phyloP scores from a whole-genome alignment of 1,140 invertebrate genomes.

The Aphelinus certus region DNA sequence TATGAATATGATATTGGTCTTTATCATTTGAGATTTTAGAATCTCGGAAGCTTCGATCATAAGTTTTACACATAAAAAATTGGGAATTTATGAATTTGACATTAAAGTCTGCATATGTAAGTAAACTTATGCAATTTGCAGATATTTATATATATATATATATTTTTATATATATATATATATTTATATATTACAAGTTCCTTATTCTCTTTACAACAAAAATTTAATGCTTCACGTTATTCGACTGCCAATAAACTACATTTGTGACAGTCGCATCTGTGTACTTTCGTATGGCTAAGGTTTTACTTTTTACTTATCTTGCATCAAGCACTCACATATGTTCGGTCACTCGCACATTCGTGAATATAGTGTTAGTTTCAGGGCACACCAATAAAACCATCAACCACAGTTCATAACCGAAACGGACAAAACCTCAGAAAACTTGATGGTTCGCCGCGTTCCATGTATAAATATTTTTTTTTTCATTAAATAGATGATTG shows the following conservation, averaged over 20 bases:
- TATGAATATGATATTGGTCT: constrained; percentile 32
- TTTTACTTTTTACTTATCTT: constrained; percentile 26
- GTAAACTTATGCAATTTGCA: constrained; percentile 42
- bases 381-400: constrained; percentile 49
- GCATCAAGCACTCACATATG: constrained; percentile 30
- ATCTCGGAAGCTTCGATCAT: constrained; percentile 32
- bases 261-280: constrained; percentile 35
- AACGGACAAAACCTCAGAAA: constrained; percentile 28
- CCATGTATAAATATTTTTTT: constrained; percentile 59
- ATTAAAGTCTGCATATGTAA: constrained; percentile 19
- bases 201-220: constrained; percentile 29
- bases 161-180: constrained; percentile 31
- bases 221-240: constrained; percentile 31
- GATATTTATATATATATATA: constrained; percentile 31
- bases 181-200: constrained; percentile 44
- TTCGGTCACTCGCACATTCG: constrained; percentile 23
- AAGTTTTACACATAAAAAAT: constrained; percentile 39
- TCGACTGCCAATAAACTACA: constrained; percentile 26
- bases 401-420: constrained; percentile 39
- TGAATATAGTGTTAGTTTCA: constrained; percentile 36
- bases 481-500: constrained; percentile 53
- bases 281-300: constrained; percentile 40
- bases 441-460: constrained; percentile 38
- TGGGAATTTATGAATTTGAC: constrained; percentile 41
- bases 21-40: constrained; percentile 19